Evolutionary conservation across 2,888 invertebrate genomes (phyloP), one percentile per base, ranked within the genome.

Genomic region (Orchesellides sinensis): DNA sequence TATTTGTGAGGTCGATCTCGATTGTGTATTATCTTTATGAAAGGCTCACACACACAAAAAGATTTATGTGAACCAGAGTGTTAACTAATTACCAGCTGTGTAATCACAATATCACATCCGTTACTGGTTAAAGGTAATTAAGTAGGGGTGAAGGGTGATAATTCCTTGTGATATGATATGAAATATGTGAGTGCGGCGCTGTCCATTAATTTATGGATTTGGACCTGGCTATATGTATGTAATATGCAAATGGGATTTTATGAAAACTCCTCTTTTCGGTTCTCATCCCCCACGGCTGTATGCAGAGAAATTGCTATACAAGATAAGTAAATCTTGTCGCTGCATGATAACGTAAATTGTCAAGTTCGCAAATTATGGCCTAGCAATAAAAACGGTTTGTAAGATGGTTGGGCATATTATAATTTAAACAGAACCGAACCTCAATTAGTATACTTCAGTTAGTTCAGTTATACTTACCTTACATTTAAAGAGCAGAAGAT

Each of bases 51-150:
- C 14, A 40, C 40, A 5, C n/a, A 19, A 14, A n/a, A 69, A 69
- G 69, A 69, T 69, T 69, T 70, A 70, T 70, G 59, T 23, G 70
- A 70, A 56, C 70, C 40, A 70, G 56, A 59, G 59, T 70, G 70
- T 40, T 56, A 59, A 70, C 70, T 56, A 70, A 70, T 70, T 70
- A 45, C 70, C 40, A 59, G 8, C 59, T 56, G 25, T 70, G 70
- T 56, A 70, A 70, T 70, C 59, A 70, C 35, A 59, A 45, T 17
- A 66, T 69, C 66, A 52, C 35, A 69, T 54, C 49, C 69, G 69
- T 32, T 52, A 19, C 49, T 32, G 47, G 49, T 69, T 69, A 61
- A 61, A 61, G 61, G 19, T 61, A 61, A 61, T 61, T 61, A 61
- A 61, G 17, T 19, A 69, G 19, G 54, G 29, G 29, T 29, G 69